Conservation (phyloP, 2,113 vertebrate species). For the Blennius ocellaris region DNA sequence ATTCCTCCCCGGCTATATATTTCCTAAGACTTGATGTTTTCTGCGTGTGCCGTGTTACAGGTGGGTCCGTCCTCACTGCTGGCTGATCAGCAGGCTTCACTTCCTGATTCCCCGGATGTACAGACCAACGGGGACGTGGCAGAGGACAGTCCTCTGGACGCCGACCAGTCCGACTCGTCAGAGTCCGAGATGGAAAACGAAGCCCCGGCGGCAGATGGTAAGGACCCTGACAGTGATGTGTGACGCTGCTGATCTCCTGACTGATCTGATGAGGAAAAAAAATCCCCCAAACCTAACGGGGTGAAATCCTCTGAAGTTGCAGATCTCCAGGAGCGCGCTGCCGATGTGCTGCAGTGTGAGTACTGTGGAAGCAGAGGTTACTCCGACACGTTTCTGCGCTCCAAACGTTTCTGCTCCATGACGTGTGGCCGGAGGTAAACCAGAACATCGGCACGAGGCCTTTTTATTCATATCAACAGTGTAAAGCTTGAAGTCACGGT, state of each 20-base stretch:
- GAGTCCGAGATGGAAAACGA: slow-evolving; percentile 91
- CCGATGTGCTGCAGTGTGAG: slow-evolving; percentile 90
- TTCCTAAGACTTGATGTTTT: neutral
- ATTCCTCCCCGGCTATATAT: too few relatives aligned
- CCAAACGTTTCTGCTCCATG: slow-evolving; percentile 94
- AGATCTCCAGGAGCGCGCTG: slow-evolving; percentile 87
- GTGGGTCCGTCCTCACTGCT: slow-evolving; percentile 87
- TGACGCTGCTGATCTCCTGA: too few relatives aligned
- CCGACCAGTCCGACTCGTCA: slow-evolving; percentile 88
- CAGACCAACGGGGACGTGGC: slow-evolving; percentile 83
- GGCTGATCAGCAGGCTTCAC: slow-evolving; percentile 87
- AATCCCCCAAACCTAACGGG: too few relatives aligned
- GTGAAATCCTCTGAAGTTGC: slow-evolving; percentile 51
- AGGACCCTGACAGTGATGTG: slow-evolving; percentile 27
- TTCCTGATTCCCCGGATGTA: slow-evolving; percentile 86
- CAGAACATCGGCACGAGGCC: neutral
- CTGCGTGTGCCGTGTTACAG: slow-evolving; percentile 64
- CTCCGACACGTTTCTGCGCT: slow-evolving; percentile 89
- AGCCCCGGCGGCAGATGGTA: slow-evolving; percentile 85
- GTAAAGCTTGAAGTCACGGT: too few relatives aligned
- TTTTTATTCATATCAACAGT: too few relatives aligned
- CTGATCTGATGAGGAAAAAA: too few relatives aligned
- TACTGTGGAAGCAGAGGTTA: slow-evolving; percentile 94
- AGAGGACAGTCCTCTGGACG: slow-evolving; percentile 84
- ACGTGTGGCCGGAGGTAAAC: slow-evolving; percentile 91